Base-by-base conservation (phyloP, 2,113 vertebrate species). In the Hypanus sabinus region DNA sequence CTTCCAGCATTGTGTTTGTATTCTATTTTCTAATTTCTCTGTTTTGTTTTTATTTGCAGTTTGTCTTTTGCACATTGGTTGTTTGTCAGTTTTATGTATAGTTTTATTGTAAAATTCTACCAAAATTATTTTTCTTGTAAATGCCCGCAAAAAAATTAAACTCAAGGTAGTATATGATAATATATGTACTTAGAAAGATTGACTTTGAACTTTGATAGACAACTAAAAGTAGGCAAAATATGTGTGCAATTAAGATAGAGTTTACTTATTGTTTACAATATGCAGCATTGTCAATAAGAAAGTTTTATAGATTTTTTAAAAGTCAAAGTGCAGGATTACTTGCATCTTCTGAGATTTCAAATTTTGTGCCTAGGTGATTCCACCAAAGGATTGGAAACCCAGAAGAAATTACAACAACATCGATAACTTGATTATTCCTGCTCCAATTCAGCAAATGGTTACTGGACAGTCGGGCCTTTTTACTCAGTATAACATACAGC, bases 401-500 rank as follows among this genome's bases (percentile, higher is more conserved):
- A 96, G 97, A 94, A 96, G 95, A 55, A 95, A 95, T 94, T 97
- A 97, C 94, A 94, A 97, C 95, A 97, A 97, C 95, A 96, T 97
- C 95, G 97, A 97, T 95, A 96, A 96, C 94, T 93, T 97, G 95
- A 95, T 97, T 75, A 97, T 97, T 95, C 97, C 97, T 94, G 96
- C 97, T 93, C 97, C 97, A 1, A 97, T 97, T 96, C 97, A 97
- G 91, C 97, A 97, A 95, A 97, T 96, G 95, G 97, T 97, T 90
- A 97, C 96, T 73, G 97, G 97, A 18, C 96, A 97, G 70, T 96
- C 96, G 0, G 97, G 97, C 30, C 96, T 97, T 12, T 97, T 97
- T 94, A 97, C 96, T 3, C 97, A 97, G 0, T 97, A 97, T 94
- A 97, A 96, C 95, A 96, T 97, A 95, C 96, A 97, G 95, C 97